These are phyloP conservation scores for Malurus alboscapulatus DNA, from an alignment of 2,113 vertebrate species.

Conservation along the genomic window DNA sequence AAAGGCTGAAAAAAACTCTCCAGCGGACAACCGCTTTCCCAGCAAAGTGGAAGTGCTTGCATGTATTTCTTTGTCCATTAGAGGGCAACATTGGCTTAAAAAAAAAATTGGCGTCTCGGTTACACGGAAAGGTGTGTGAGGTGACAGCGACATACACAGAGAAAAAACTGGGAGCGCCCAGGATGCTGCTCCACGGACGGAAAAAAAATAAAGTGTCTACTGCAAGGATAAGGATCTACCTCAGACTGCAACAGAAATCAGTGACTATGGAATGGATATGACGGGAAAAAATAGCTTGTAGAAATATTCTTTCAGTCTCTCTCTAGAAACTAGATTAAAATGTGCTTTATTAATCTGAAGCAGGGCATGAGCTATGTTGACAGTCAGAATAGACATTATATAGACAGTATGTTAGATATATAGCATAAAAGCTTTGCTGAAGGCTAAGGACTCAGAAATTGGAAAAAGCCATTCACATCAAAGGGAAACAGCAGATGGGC, in stretches of 20 bases:
- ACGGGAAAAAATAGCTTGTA: background rate
- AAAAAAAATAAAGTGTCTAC: background rate
- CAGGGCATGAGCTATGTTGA: background rate
- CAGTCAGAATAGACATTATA: background rate
- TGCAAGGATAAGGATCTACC: background rate
- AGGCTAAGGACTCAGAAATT: background rate
- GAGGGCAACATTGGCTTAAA: conserved; percentile 20
- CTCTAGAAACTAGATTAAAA: background rate
- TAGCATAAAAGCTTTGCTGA: background rate
- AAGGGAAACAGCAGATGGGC: background rate
- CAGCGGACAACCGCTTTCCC: background rate
- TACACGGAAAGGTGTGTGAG: background rate
- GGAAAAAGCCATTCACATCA: background rate
- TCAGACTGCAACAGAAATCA: background rate
- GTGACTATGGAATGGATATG: background rate
- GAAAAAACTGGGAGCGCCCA: background rate
- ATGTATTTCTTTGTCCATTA: background rate
- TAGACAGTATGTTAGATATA: background rate
- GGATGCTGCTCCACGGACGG: background rate
- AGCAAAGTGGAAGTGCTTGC: background rate
- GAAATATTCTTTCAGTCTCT: background rate
- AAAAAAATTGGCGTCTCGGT: background rate
- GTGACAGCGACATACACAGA: background rate
- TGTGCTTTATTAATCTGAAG: background rate
- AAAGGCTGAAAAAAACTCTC: background rate